Conservation (phyloP, 2,888 invertebrate genomes). For the Noctua janthina region DNA sequence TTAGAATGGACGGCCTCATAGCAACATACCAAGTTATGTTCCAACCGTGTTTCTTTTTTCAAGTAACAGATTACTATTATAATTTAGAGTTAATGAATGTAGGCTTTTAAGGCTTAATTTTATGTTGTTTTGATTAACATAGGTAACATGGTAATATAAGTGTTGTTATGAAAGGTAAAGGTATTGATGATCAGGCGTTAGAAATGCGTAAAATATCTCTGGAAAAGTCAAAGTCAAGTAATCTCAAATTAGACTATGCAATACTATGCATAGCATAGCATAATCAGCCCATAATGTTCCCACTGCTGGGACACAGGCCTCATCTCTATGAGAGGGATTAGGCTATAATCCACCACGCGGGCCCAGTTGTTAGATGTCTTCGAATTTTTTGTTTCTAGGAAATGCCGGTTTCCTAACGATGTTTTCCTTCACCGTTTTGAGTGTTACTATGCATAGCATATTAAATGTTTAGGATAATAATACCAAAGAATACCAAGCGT, state of each 20-base stretch:
- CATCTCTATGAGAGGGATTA: too few relatives aligned
- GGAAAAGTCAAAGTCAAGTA: not conserved
- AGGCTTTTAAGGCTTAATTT: not conserved
- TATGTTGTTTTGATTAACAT: not conserved
- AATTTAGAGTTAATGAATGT: not conserved
- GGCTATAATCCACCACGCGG: too few relatives aligned
- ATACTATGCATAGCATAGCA: not conserved
- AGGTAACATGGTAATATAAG: not conserved
- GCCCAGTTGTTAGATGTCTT: too few relatives aligned
- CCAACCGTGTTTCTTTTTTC: constrained; percentile 42
- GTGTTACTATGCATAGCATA: too few relatives aligned
- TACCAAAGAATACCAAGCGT: constrained; percentile 6
- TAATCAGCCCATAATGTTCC: not conserved
- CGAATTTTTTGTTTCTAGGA: too few relatives aligned
- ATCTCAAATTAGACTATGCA: constrained; percentile 2
- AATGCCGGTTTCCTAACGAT: too few relatives aligned
- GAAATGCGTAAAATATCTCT: not conserved
- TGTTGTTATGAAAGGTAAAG: not conserved
- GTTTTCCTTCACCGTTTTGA: too few relatives aligned
- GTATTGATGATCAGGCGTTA: not conserved
- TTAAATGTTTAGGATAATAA: not conserved
- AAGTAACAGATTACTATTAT: constrained; percentile 23
- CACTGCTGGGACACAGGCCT: too few relatives aligned
- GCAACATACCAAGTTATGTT: constrained; percentile 60
- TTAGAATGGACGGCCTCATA: constrained; percentile 71